Evolutionary conservation across 2,888 invertebrate species (phyloP).

Genomic region (Hemithea aestivaria): DNA sequence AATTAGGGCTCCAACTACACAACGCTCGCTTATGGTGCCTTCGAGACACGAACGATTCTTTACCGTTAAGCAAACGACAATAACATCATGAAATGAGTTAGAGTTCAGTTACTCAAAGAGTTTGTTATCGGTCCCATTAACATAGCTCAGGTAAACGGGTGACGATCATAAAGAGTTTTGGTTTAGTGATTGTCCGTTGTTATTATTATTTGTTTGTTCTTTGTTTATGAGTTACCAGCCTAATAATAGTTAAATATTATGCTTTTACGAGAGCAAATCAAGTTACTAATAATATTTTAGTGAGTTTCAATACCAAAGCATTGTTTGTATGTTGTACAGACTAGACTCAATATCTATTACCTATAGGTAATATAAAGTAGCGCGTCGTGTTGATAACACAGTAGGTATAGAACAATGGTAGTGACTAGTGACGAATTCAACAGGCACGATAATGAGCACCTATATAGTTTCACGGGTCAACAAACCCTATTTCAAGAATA

Average conservation of each 20-base stretch:
- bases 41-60: constrained; percentile 10
- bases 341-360: too few species aligned
- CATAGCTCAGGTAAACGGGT: constrained; percentile 17
- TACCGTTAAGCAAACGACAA: constrained; percentile 17
- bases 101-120: constrained; percentile 1
- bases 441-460: constrained; percentile 69
- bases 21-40: constrained; percentile 10
- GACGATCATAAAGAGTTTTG: constrained; percentile 17
- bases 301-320: too few species aligned
- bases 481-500: constrained; percentile 66
- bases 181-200: constrained; percentile 6
- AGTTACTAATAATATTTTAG: too few species aligned
- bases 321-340: too few species aligned
- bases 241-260: too few species aligned
- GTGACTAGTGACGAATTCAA: constrained; percentile 64
- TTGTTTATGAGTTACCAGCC: too few species aligned
- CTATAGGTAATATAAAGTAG: too few species aligned
- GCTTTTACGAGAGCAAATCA: too few species aligned
- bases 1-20: constrained; percentile 23
- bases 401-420: constrained; percentile 66
- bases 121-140: constrained; percentile 22
- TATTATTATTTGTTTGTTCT: too few species aligned
- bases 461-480: constrained; percentile 66
- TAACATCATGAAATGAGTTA: constrained; percentile 11
- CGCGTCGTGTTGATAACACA: constrained; percentile 40